Base-by-base conservation (phyloP, 2,113 vertebrate genomes). In the Theristicus caerulescens region DNA sequence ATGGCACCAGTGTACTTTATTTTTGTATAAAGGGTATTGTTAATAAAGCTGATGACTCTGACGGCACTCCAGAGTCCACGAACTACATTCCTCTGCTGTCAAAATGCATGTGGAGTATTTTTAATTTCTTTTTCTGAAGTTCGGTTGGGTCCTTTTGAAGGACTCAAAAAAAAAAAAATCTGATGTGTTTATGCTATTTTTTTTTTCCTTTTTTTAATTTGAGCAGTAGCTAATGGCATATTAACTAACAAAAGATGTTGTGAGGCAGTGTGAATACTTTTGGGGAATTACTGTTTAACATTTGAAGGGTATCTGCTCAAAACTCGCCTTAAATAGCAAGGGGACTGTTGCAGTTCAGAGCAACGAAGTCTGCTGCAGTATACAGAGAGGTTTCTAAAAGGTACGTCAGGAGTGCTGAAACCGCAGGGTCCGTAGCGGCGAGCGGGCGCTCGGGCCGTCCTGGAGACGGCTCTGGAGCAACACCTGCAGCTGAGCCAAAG, bases 91-190 rank as follows among this genome's bases (percentile, higher is more conserved):
- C 21, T 67, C 82, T 55, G 49, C 65, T 85, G 16, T 5, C 78
- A 51, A 9, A 44, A 77, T 42, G 26, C 9, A 18, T 26, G 44
- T 32, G 44, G 46, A 81, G 34, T 55, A 5, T 25, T 40, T 74
- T 61, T 42, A 51, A 40, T 46, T 86, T 59, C 27, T 74, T 86
- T 67, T 69, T 71, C 82, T 82, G 65, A 58, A 81, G 58, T 88
- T 88, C 65, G 24, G 40, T 62, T 86, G 55, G 40, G 67, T 73
- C 67, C 74, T 93, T 94, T 80, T 59, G 82, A 86, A 70, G 84
- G 77, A 67, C 44, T 65, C 7, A 29, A 29, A 52, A n/a, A 55
- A 70, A 51, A 16, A 31, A 34, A 21, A 51, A 25, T 29, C 44
- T 29, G 25, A 34, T 17, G 46, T 62, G 24, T 47, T 49, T 71